These are phyloP conservation scores for Sebastes hubbsi DNA, from an alignment of 2,797 vertebrate genomes.

Conservation along the genomic window DNA sequence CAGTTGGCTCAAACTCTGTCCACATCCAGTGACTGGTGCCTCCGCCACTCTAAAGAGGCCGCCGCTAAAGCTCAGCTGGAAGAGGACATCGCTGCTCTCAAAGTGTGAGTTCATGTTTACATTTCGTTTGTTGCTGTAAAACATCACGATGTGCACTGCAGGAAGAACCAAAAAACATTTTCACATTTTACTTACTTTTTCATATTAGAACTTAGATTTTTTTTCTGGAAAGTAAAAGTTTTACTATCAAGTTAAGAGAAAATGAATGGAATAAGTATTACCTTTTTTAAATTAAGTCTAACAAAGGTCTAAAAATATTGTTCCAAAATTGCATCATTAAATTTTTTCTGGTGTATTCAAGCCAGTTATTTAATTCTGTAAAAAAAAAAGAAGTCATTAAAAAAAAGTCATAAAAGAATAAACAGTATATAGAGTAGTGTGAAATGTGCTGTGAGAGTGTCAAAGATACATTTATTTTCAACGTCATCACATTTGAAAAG, in stretches of 20 bases:
- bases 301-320: background rate
- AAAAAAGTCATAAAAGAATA: background rate
- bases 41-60: slow-evolving; percentile 81
- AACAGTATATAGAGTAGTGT: background rate
- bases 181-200: background rate
- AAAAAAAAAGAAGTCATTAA: too few relatives aligned
- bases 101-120: slow-evolving; percentile 76
- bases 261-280: background rate
- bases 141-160: background rate
- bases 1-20: slow-evolving; percentile 84
- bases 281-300: background rate
- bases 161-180: background rate
- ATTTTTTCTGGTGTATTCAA: background rate
- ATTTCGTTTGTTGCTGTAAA: background rate
- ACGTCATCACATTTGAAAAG: background rate
- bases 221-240: background rate
- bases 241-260: background rate
- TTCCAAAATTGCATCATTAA: background rate
- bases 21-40: slow-evolving; percentile 85
- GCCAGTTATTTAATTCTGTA: background rate
- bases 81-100: slow-evolving; percentile 82
- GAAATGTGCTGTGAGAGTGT: background rate
- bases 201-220: background rate
- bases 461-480: background rate
- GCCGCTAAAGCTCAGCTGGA: slow-evolving; percentile 86